Evolutionary conservation across 2,113 vertebrate genomes (phyloP).

Genomic region (Mirza zaza): DNA sequence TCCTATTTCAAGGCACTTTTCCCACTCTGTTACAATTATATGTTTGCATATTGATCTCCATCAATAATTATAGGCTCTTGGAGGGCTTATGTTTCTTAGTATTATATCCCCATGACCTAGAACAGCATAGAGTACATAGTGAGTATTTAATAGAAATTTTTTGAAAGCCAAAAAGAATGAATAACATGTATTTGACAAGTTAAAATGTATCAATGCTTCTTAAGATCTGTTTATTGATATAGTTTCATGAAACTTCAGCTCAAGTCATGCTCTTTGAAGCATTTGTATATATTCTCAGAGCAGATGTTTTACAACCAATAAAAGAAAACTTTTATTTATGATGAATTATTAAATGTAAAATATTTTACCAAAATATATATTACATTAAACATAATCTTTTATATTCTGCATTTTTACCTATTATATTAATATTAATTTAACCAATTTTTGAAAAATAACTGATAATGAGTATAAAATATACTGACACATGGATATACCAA

Average conservation of each 20-base stretch:
- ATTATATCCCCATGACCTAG: background rate
- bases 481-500: background rate
- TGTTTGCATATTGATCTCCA: background rate
- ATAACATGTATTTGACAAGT: background rate
- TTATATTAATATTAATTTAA: conserved; percentile 1
- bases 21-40: background rate
- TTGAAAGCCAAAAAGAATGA: background rate
- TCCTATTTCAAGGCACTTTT: background rate
- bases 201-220: background rate
- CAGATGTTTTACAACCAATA: background rate
- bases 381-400: background rate
- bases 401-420: background rate
- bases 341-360: background rate
- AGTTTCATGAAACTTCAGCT: background rate
- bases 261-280: background rate
- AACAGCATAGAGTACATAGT: background rate
- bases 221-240: background rate
- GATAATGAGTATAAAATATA: background rate
- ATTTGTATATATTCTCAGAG: background rate
- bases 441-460: background rate
- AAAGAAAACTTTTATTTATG: background rate
- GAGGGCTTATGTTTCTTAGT: background rate
- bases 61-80: background rate
- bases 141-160: background rate
- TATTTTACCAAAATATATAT: background rate